Evolutionary conservation across 37 sponge, comb jelly and placozoan genomes (phyloP), one percentile per base, ranked within the genome.

Genomic region (Halisarca cf. caerulea): DNA sequence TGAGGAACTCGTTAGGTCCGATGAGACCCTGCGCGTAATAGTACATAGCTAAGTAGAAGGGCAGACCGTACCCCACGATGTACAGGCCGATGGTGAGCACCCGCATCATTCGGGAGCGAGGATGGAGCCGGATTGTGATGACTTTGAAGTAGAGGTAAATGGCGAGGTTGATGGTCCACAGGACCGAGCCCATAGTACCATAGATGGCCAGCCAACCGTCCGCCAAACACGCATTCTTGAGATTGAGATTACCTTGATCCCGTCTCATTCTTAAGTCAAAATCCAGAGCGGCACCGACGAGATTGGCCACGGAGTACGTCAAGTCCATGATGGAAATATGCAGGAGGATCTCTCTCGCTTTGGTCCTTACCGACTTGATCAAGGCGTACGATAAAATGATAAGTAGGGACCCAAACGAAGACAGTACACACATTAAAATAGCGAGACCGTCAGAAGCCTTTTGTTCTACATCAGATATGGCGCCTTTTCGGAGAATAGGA

Each of bases 291-390:
- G 64, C 41, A 21, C 90, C 90, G 30, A 85, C 60, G 36, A 89
- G 54, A 81, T 89, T 89, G 33, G 90, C 75, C 7, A 54, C 17
- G 2, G 61, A 71, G 24, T 59, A 72, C 15, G 38, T 39, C 15
- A 93, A 66, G 30, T 93, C 93, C 37, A 92, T 92, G 7, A 93
- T 36, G 0, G 93, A 93, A 2, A 93, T 43, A 57, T 93, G 93
- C 20, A 89, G 85, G 21, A 93, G 68, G 20, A 93, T 87, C 34
- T 87, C 84, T 33, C 93, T 39, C 2, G 88, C 81, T 66, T 78
- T 89, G 28, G 91, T 87, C 6, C 90, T 72, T 9, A 89, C 83
- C 35, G 71, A 58, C 7, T 70, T 77, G 27, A 84, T 68, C 15
- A 53, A 87, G 18, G 80, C 39, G 74, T 93, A 93, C 34, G 93